Percentiles rank a stretch among this genome's conserved stretches.
phyloP scores from a whole-genome alignment of 2,797 vertebrate species.

The Pantherophis alleghaniensis region DNA sequence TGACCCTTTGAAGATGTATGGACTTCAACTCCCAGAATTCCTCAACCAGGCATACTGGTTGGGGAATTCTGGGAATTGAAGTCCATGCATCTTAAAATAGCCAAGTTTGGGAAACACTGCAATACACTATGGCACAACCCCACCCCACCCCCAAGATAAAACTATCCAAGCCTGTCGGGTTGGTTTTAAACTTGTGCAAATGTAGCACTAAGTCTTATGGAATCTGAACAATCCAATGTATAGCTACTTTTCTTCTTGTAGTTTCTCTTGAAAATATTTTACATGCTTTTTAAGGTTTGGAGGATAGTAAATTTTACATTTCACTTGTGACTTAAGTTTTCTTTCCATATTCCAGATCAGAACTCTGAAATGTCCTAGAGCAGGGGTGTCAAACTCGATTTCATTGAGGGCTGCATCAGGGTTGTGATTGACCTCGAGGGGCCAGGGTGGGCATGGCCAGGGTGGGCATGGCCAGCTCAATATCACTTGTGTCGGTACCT shows the following conservation, averaged over 20 bases:
- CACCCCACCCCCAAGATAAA: not conserved
- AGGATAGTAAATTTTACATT: slow-evolving; percentile 14
- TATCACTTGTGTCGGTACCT: too few relatives aligned
- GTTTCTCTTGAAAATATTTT: not conserved
- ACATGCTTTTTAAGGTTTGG: not conserved
- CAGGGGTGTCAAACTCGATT: not conserved
- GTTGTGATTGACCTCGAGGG: too few relatives aligned
- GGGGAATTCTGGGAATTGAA: too few relatives aligned
- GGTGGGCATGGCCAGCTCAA: too few relatives aligned
- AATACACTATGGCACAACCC: not conserved
- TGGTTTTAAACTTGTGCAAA: not conserved
- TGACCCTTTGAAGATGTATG: too few relatives aligned
- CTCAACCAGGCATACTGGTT: too few relatives aligned
- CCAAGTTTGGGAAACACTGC: too few relatives aligned
- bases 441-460: too few relatives aligned
- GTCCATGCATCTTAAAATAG: too few relatives aligned
- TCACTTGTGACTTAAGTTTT: slow-evolving; percentile 12
- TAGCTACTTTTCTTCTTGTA: not conserved
- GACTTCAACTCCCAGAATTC: too few relatives aligned
- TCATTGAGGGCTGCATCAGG: too few relatives aligned
- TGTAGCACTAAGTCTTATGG: not conserved
- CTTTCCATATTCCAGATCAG: not conserved
- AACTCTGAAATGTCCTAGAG: not conserved
- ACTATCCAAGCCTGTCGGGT: not conserved
- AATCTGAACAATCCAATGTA: not conserved